phyloP scores from a whole-genome alignment of 2,113 vertebrate species.

The Guaruba guarouba region DNA sequence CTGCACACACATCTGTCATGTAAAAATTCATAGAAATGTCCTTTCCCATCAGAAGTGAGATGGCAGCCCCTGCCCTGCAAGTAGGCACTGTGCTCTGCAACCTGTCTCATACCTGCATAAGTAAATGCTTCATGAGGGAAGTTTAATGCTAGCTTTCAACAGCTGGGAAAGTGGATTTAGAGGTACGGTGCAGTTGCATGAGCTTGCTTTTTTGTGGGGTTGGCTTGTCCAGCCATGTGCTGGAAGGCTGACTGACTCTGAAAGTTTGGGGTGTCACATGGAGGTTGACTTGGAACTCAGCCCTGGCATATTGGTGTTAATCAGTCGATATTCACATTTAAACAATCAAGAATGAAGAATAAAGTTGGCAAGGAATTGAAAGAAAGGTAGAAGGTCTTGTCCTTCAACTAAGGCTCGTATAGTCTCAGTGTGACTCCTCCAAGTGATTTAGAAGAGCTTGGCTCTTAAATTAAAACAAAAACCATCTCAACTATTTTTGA shows the following conservation, averaged over 20 bases:
- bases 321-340: neutral
- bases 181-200: neutral
- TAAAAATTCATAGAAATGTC: neutral
- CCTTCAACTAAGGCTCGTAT: neutral
- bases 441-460: neutral
- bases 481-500: neutral
- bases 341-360: neutral
- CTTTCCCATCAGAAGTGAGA: neutral
- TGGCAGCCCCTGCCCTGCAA: neutral
- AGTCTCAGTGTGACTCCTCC: neutral
- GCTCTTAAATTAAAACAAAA: neutral
- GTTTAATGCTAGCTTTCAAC: neutral
- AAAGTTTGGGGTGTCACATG: neutral
- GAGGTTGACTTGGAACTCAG: neutral
- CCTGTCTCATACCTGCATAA: neutral
- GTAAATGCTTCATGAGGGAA: neutral
- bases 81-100: neutral
- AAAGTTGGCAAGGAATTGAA: neutral
- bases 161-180: neutral
- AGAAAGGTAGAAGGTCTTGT: neutral
- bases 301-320: neutral
- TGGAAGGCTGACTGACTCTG: neutral
- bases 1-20: neutral
- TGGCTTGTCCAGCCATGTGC: neutral
- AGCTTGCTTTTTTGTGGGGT: neutral